Conservation (phyloP, 1,140 invertebrate genomes). For the Saccostrea glomerata region DNA sequence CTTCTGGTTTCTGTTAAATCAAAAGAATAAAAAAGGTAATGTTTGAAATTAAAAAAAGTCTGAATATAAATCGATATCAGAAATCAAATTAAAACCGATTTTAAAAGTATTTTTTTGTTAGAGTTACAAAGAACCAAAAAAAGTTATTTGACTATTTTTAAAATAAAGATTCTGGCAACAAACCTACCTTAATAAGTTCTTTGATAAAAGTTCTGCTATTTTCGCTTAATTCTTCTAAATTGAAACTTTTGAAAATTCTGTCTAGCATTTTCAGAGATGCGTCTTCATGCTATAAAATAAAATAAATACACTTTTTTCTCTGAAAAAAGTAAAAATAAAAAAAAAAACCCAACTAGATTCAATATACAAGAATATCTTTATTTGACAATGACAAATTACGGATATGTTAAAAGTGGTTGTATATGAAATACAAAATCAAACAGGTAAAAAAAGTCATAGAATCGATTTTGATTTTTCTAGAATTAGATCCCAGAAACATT, state of each 20-base stretch:
- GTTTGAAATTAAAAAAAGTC: no score
- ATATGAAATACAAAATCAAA: neutral
- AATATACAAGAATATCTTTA: no score
- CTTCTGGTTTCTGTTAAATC: neutral
- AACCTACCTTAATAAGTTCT: conserved; percentile 23
- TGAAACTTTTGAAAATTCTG: neutral
- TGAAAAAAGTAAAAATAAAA: no score
- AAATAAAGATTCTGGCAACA: neutral
- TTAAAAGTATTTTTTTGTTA: neutral
- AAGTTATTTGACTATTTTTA: neutral
- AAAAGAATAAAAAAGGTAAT: neutral
- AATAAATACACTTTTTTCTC: neutral
- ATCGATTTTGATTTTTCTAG: neutral
- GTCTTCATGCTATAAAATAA: conserved; percentile 5
- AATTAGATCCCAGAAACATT: no score
- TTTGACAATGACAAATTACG: no score
- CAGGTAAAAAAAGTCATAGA: neutral
- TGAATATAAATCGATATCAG: no score
- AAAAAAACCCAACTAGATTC: no score
- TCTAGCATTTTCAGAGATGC: neutral
- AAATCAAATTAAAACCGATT: neutral
- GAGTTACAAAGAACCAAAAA: neutral
- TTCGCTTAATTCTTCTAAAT: neutral
- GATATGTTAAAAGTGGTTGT: no score
- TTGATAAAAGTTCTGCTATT: neutral